Base-by-base conservation (phyloP, 2,888 invertebrate genomes). In the Aleiodes leptofemur region DNA sequence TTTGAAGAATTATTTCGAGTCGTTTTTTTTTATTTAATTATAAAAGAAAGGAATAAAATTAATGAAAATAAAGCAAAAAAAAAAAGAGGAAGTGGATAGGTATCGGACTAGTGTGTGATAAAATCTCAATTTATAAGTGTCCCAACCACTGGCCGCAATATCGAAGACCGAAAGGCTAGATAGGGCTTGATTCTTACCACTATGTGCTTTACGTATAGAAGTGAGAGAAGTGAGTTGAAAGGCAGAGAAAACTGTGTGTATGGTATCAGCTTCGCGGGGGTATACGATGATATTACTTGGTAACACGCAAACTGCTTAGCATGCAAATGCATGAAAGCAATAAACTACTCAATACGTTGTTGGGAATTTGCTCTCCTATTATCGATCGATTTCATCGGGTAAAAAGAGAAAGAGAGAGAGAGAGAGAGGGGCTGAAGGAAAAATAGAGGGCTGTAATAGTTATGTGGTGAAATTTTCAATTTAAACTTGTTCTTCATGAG, bases 261-360 rank as follows among this genome's bases (percentile, higher is more conserved):
- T 82, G 85, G 82, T 87, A 87, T 87, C 87, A 87, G 86, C 84
- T 9, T 51, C 23, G 51, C 68, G 68, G 51, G 68, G 68, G 68
- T 68, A 68, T 66, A 83, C 85, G 86, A 83, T 86, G 88, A 88
- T 89, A 89, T 89, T 89, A 88, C 89, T 87, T 81, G 87, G 82
- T 85, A 88, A 85, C 89, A 89, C 89, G 89, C 89, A 86, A 89
- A 75, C 88, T 89, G 86, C 87, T 89, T 89, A 89, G 88, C 88
- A 89, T 89, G 89, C 89, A 89, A 89, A 89, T 89, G 86, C 88
- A 89, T 88, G 88, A 89, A 88, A 88, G 89, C 89, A 88, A 89
- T 89, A 89, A 89, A 89, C 89, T 89, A 89, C 89, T 89, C 89
- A 87, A 89, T 89, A 89, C 87, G 86, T 86, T 84, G 87, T 86